Evolutionary conservation across 1,140 invertebrate species (phyloP), one percentile per base, ranked within the genome.

Genomic region (Camponotus floridanus): DNA sequence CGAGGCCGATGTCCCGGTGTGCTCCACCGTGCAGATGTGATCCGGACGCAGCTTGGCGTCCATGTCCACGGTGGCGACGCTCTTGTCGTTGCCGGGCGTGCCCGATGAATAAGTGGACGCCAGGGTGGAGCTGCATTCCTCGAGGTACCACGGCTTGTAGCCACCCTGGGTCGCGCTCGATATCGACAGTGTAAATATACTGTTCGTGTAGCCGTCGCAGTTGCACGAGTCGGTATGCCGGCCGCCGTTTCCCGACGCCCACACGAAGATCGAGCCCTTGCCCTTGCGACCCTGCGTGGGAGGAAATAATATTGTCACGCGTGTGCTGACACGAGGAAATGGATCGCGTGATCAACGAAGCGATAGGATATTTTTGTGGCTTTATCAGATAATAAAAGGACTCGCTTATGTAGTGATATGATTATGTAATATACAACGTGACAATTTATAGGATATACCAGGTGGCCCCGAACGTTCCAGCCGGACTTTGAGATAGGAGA

Each of bases 121-220:
- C 80, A 99, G 95, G 4, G 99, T 99, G 5, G 99, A 99, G 2
- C 99, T 98, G 92, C 99, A 99, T 94, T 99, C 98, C 95, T 99
- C 99, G 73, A 99, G 96, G 94, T 99, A 99, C 99, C 99, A 99
- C 0, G 99, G 99, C 92, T 98, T 98, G 89, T 97, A 98, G 93
- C 98, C 98, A 89, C 98, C 98, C 95, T 99, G 99, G 0, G 99
- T 99, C 0, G 99, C 99, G 92, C 98, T 99, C 26, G 98, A 99
- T 91, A 99, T 99, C 76, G 98, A 99, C 39, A 99, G 94, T 0
- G 99, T 99, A 94, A 99, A 99, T 92, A 99, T 99, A 91, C 98
- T 99, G 92, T 99, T 99, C 15, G 99, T 99, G 94, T 99, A 99
- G 15, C 99, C 99, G 94, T 99, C 99, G 96, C 99, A 99, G 94